Conservation (phyloP, 2,797 vertebrate genomes). For the Falco novaeseelandiae region DNA sequence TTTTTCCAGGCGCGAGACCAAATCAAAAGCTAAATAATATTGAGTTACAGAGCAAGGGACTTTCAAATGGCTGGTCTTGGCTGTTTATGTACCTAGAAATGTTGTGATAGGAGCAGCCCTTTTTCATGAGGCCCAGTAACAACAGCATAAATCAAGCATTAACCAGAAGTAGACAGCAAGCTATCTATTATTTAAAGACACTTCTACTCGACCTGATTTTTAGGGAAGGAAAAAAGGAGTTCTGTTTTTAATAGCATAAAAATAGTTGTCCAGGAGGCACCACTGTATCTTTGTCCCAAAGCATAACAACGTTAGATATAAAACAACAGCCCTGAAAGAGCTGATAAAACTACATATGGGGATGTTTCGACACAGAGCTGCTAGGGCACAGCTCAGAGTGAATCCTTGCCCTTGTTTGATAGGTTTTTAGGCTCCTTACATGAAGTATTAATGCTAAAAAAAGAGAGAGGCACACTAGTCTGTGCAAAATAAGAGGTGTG, state of each 20-base stretch:
- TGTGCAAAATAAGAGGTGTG: neutral
- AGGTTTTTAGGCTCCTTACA: neutral
- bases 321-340: slow-evolving; percentile 45
- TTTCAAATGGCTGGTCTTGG: slow-evolving; percentile 50
- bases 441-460: neutral
- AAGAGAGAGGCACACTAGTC: accelerated
- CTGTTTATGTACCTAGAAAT: slow-evolving; percentile 70
- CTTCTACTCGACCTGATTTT: neutral
- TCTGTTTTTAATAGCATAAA: slow-evolving; percentile 62
- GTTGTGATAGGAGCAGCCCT: slow-evolving; percentile 59
- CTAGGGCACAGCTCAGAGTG: neutral
- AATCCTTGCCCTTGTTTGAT: neutral
- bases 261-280: slow-evolving; percentile 40
- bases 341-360: slow-evolving; percentile 2
- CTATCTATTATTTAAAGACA: slow-evolving; percentile 33
- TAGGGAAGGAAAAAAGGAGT: slow-evolving; percentile 8
- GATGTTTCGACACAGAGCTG: neutral
- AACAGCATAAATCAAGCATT: slow-evolving; percentile 64
- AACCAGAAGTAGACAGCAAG: slow-evolving; percentile 60
- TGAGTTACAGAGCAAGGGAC: slow-evolving; percentile 52
- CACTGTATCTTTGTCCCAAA: slow-evolving; percentile 66
- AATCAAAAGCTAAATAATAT: slow-evolving; percentile 66
- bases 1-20: slow-evolving; percentile 72
- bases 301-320: slow-evolving; percentile 37
- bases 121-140: slow-evolving; percentile 47